These are phyloP conservation scores for Sphenodon punctatus DNA, from an alignment of 2,797 vertebrate species.

Conservation along the genomic window DNA sequence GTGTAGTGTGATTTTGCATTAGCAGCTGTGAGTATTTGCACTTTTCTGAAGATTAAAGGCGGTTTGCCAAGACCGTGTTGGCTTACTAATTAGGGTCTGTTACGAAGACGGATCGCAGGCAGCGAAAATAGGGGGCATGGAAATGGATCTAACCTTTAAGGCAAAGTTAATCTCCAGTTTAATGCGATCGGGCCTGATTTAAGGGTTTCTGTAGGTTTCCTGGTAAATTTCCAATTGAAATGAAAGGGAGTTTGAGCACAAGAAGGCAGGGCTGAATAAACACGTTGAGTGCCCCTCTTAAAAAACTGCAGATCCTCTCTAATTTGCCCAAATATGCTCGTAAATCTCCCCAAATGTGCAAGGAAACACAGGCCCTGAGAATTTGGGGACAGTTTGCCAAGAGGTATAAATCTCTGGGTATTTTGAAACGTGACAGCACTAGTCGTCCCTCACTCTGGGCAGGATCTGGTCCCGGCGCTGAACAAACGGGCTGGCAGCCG, in stretches of 20 bases:
- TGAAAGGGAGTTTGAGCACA: slow-evolving; percentile 33
- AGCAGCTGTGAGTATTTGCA: slow-evolving; percentile 66
- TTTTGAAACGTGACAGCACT: too few species aligned
- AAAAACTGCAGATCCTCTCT: background rate
- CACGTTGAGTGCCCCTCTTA: slow-evolving; percentile 24
- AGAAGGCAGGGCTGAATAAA: slow-evolving; percentile 59
- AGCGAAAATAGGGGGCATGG: slow-evolving; percentile 66
- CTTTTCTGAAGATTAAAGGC: slow-evolving; percentile 77
- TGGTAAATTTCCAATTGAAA: slow-evolving; percentile 67
- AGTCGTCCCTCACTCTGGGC: too few species aligned
- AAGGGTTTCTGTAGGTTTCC: slow-evolving; percentile 53
- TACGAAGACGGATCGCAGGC: slow-evolving; percentile 74
- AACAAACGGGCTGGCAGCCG: too few species aligned
- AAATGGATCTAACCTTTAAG: slow-evolving; percentile 72
- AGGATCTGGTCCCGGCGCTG: too few species aligned
- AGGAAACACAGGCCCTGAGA: background rate
- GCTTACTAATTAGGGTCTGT: slow-evolving; percentile 72
- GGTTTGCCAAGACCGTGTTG: slow-evolving; percentile 65
- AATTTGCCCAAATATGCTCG: slow-evolving; percentile 2
- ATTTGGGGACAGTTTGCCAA: background rate
- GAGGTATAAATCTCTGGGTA: background rate
- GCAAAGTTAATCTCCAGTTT: slow-evolving; percentile 71
- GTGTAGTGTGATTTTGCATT: slow-evolving; percentile 72
- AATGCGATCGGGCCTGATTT: slow-evolving; percentile 67
- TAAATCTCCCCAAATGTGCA: slow-evolving; percentile 23